Conservation (phyloP, 2,888 invertebrate species). For the Caradrina kadenii region DNA sequence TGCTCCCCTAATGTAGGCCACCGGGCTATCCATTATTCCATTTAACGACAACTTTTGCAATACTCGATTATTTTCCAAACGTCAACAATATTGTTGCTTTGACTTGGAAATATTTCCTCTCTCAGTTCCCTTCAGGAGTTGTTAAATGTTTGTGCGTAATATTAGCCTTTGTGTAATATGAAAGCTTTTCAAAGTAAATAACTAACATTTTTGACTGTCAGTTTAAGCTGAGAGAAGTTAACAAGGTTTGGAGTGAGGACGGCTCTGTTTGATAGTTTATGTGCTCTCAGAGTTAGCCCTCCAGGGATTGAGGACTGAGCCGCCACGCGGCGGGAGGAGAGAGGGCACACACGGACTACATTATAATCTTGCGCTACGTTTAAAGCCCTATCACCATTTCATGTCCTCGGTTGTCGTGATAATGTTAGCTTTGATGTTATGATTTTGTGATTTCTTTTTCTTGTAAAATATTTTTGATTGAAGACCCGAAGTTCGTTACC, state of each 20-base stretch:
- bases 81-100: constrained; percentile 52
- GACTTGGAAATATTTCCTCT: constrained; percentile 35
- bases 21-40: constrained; percentile 61
- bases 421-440: background rate
- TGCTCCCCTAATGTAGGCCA: constrained; percentile 63
- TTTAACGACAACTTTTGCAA: constrained; percentile 58
- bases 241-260: constrained; percentile 22
- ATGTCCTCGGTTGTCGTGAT: constrained; percentile 10
- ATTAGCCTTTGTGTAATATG: constrained; percentile 41
- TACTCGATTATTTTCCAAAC: constrained; percentile 57
- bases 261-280: constrained; percentile 48
- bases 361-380: constrained; percentile 5
- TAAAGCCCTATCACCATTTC: background rate
- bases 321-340: background rate
- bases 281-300: constrained; percentile 37
- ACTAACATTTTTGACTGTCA: constrained; percentile 54
- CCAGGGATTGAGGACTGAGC: constrained; percentile 7
- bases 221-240: constrained; percentile 25
- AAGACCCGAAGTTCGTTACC: constrained; percentile 26
- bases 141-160: constrained; percentile 32
- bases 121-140: constrained; percentile 31
- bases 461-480: constrained; percentile 14
- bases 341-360: background rate
- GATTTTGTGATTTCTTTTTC: constrained; percentile 13
- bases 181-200: constrained; percentile 38